These are phyloP conservation scores for Coptodon bakossiorum DNA, from an alignment of 2,113 vertebrate species.

Conservation along the genomic window DNA sequence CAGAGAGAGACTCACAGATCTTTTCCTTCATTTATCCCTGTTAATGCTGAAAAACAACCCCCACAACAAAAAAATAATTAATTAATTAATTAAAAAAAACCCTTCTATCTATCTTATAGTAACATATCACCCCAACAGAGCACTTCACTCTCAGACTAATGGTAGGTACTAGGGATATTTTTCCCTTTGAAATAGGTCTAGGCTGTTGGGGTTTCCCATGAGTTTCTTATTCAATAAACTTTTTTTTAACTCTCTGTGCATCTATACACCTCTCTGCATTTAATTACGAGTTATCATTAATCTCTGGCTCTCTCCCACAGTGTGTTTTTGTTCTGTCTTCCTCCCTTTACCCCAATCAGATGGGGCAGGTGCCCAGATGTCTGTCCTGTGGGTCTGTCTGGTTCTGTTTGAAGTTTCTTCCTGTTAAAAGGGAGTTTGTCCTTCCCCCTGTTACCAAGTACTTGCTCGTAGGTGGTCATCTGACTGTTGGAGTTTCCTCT, in stretches of 20 bases:
- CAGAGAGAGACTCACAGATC: not conserved
- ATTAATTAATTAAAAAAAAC: not conserved
- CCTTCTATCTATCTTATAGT: not conserved
- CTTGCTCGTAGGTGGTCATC: not conserved
- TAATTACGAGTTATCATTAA: not conserved
- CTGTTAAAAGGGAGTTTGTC: not conserved
- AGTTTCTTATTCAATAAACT: not conserved
- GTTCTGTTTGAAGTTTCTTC: not conserved
- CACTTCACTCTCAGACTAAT: not conserved
- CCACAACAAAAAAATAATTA: not conserved
- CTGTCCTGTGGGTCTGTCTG: not conserved
- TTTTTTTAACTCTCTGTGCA: not conserved
- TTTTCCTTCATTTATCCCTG: not conserved
- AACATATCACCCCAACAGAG: not conserved
- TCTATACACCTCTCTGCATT: not conserved
- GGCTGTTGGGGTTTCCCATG: not conserved
- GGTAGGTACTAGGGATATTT: not conserved
- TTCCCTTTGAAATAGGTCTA: not conserved
- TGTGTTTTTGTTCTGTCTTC: not conserved
- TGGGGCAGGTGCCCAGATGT: not conserved
- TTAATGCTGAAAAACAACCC: not conserved
- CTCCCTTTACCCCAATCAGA: not conserved
- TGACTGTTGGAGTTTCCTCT: not conserved
- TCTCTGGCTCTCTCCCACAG: not conserved
- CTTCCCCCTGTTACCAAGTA: not conserved